Percentiles rank a stretch among this genome's conserved stretches.
Conservation (phyloP, 2,113 vertebrate genomes). For the Stercorarius parasiticus region DNA sequence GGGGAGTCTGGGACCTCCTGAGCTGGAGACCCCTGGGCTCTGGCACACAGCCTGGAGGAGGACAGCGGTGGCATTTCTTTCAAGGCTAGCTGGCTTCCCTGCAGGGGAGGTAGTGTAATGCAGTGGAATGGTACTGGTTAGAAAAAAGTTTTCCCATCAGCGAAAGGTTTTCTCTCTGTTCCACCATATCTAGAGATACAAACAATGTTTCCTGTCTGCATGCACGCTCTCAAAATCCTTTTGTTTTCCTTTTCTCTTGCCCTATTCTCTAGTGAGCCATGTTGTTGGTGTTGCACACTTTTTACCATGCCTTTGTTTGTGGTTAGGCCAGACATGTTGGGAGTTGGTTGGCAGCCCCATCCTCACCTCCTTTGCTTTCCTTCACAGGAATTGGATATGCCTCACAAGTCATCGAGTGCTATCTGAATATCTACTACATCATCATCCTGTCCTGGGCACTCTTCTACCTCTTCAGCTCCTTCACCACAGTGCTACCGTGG, state of each 20-base stretch:
- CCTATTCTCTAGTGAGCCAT: background rate
- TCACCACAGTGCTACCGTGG: conserved; percentile 85
- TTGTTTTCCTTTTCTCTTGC: background rate
- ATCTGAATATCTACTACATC: conserved; percentile 90
- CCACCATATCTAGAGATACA: background rate
- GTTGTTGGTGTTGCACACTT: background rate
- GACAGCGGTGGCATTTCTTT: background rate
- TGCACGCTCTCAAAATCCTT: background rate
- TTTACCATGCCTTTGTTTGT: background rate
- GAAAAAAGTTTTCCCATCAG: background rate
- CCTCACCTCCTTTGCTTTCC: background rate
- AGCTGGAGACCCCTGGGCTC: background rate
- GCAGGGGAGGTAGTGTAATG: background rate
- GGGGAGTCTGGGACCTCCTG: background rate
- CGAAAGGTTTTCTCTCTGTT: background rate
- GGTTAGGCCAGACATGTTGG: background rate
- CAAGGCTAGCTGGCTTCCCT: background rate
- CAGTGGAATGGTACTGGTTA: background rate
- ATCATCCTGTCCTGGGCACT: conserved; percentile 89
- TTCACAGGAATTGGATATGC: conserved; percentile 87
- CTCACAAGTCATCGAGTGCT: conserved; percentile 84
- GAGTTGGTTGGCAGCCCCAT: background rate
- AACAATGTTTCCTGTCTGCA: background rate
- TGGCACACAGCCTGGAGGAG: background rate
- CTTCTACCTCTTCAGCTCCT: conserved; percentile 89